phyloP scores from a whole-genome alignment of 1,140 invertebrate species.

The Drosophila quadrilineata region DNA sequence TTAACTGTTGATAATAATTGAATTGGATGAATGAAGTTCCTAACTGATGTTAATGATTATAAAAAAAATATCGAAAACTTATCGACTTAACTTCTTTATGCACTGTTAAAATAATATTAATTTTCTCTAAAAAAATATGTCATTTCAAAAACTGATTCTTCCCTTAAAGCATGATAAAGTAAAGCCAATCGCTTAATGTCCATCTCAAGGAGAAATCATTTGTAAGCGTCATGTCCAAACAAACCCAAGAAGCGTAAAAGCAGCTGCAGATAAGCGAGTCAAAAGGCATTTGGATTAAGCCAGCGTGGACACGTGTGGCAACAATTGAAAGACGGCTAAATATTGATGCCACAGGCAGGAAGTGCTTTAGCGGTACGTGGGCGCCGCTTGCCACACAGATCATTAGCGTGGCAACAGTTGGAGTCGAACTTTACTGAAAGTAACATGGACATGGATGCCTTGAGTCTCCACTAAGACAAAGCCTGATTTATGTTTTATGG shows the following conservation, averaged over 20 bases:
- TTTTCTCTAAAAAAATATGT: no score
- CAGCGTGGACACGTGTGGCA: conserved; percentile 28
- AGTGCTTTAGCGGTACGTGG: conserved; percentile 46
- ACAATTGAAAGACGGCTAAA: neutral
- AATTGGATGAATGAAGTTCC: no score
- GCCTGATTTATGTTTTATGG: conserved; percentile 64
- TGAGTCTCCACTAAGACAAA: conserved; percentile 42
- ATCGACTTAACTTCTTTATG: no score
- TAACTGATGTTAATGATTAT: no score
- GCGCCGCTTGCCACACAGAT: conserved; percentile 62
- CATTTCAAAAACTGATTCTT: no score
- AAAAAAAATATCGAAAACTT: no score
- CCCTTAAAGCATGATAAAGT: no score
- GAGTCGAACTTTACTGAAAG: neutral
- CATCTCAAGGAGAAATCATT: conserved; percentile 8
- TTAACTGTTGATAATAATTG: no score
- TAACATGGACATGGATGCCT: neutral
- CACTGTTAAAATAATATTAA: no score
- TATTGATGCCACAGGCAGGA: conserved; percentile 2
- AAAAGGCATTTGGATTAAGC: conserved; percentile 4
- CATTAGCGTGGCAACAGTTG: conserved; percentile 62
- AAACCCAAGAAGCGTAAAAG: neutral
- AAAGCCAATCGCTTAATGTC: neutral
- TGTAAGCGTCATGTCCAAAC: neutral
- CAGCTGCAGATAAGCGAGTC: no score